phyloP scores from a whole-genome alignment of 2,888 invertebrate genomes.

The Conchocele bisecta region DNA sequence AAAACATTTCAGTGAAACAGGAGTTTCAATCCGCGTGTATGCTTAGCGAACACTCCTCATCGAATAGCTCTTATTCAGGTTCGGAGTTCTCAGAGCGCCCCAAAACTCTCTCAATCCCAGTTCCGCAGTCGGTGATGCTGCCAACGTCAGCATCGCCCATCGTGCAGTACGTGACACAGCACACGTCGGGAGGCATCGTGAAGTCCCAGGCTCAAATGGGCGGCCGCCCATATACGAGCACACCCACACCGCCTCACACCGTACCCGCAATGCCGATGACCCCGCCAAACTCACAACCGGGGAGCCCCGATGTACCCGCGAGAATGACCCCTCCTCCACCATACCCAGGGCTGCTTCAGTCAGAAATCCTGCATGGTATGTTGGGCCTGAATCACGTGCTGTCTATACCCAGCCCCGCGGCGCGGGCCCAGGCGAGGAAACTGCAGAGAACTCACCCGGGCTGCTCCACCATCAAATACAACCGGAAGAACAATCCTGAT shows the following conservation, averaged over 20 bases:
- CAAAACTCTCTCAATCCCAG: constrained; percentile 62
- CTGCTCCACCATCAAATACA: constrained; percentile 88
- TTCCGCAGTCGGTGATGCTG: constrained; percentile 57
- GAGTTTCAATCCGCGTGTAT: constrained; percentile 61
- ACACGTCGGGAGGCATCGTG: constrained; percentile 51
- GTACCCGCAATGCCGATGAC: constrained; percentile 73
- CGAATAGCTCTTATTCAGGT: constrained; percentile 22
- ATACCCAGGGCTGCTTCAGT: constrained; percentile 70
- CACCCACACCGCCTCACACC: constrained; percentile 63
- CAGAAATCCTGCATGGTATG: constrained; percentile 35
- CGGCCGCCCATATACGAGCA: constrained; percentile 39
- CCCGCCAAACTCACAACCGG: constrained; percentile 78
- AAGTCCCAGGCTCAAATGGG: constrained; percentile 45
- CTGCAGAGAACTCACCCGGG: constrained; percentile 80
- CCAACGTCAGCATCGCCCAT: constrained; percentile 45
- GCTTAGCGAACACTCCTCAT: constrained; percentile 31
- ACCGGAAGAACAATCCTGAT: constrained; percentile 97
- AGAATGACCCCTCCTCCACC: constrained; percentile 76
- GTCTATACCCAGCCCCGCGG: constrained; percentile 30
- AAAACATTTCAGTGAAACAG: constrained; percentile 60
- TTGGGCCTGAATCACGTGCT: constrained; percentile 46
- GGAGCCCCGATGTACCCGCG: constrained; percentile 68
- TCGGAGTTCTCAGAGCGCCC: constrained; percentile 51
- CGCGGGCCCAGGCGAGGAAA: constrained; percentile 59
- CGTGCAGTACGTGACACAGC: constrained; percentile 62